Percentiles rank a stretch among this genome's conserved stretches.
These are phyloP conservation scores for Caenorhabditis plicata DNA, from an alignment of 2,888 invertebrate genomes.

Conservation along the genomic window DNA sequence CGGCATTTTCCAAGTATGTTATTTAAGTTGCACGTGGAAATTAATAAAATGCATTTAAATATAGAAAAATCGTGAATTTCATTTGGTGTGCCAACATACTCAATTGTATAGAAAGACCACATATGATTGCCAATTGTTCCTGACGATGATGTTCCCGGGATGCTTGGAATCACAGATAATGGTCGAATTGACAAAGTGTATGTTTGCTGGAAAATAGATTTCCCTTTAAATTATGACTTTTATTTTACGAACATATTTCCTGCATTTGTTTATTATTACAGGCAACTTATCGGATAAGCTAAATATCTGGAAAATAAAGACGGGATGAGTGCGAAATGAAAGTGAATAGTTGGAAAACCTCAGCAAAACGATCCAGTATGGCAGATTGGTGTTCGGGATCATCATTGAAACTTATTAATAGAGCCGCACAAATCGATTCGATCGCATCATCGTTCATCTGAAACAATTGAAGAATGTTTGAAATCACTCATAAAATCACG, in stretches of 20 bases:
- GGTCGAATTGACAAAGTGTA: conserved; percentile 14
- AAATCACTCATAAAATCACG: background rate
- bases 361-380: conserved; percentile 20
- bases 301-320: conserved; percentile 12
- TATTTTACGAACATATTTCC: conserved; percentile 27
- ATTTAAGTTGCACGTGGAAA: too few relatives aligned
- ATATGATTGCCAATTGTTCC: too few relatives aligned
- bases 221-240: too few relatives aligned
- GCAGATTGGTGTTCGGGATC: conserved; percentile 12
- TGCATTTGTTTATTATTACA: conserved; percentile 8
- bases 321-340: background rate
- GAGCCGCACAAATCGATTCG: conserved; percentile 28
- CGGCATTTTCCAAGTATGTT: too few relatives aligned
- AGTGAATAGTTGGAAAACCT: conserved; percentile 3
- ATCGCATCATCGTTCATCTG: conserved; percentile 29
- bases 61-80: too few relatives aligned
- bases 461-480: background rate
- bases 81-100: too few relatives aligned
- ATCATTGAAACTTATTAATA: conserved; percentile 21
- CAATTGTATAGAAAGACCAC: too few relatives aligned
- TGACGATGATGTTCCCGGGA: too few relatives aligned
- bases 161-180: too few relatives aligned
- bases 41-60: too few relatives aligned
- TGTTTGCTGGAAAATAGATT: too few relatives aligned
- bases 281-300: conserved; percentile 6